These are phyloP conservation scores for Triplophysa siluroides DNA, from an alignment of 2,113 vertebrate genomes.

Conservation along the genomic window DNA sequence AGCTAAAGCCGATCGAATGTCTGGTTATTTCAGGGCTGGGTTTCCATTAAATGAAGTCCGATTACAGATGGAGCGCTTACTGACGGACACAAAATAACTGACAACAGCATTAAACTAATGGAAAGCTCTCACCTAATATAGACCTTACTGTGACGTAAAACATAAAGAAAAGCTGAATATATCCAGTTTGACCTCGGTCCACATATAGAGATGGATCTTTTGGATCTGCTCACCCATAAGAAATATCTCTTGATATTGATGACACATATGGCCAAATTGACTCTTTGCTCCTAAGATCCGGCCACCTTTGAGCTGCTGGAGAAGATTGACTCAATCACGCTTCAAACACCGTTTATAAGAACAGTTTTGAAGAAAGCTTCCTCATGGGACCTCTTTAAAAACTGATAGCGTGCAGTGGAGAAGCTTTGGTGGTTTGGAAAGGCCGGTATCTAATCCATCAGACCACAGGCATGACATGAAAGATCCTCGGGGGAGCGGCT, in stretches of 20 bases:
- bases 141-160: no score
- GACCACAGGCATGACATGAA: conserved; percentile 13
- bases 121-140: no score
- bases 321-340: conserved; percentile 33
- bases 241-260: no score
- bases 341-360: conserved; percentile 21
- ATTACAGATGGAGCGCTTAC: neutral
- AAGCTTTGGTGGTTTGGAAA: conserved; percentile 40
- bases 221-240: no score
- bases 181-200: no score
- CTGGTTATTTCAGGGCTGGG: neutral
- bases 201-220: no score
- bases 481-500: conserved; percentile 20
- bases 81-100: no score
- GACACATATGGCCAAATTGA: no score
- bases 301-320: neutral
- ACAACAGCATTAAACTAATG: no score
- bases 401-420: conserved; percentile 1
- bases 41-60: neutral
- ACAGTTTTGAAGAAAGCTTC: neutral
- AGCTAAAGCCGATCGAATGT: neutral
- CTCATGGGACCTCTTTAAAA: conserved; percentile 10
- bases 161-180: no score
- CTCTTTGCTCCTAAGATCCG: no score
- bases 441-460: conserved; percentile 32